Evolutionary conservation across 2,797 vertebrate species (phyloP), one percentile per base, ranked within the genome.

Genomic region (Phyllotis vaccarum): DNA sequence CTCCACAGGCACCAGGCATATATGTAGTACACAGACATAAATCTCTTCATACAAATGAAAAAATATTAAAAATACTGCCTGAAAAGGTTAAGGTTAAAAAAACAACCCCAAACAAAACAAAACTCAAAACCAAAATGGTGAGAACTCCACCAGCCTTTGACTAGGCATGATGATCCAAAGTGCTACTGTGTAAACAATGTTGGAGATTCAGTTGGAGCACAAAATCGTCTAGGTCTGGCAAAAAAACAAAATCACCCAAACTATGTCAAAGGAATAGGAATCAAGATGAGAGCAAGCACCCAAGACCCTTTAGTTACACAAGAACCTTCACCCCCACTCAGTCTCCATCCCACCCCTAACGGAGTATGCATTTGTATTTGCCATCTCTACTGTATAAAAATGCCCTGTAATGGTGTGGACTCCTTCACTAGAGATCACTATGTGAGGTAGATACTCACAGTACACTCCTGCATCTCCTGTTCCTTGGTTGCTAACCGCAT

Each of bases 381-480:
- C 19, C 3, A 82, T 72, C 68, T 79, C 9, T 31, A 85, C 58
- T 27, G 76, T 24, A 82, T 64, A 49, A 40, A 60, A 0, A 82
- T 56, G n/a, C 85, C 14, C 70, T 0, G 12, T 19, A 34, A 11
- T 78, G 60, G 94, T 96, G 92, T 58, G 31, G 94, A 0, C 21
- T 72, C 54, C n/a, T 0, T 24, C 89, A 68, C 8, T 70, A 95
- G 58, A 96, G 5, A 64, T 79, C 29, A 29, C 54, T 22, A 17
- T 89, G 46, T 83, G 43, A 85, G 96, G 97, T 96, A 99, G 96
- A 97, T 96, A 99, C 99, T 98, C 98, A 99, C 99, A 98, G 99
- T 99, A 99, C 99, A 99, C 98, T 99, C 99, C 97, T 99, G 99
- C 99, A 99, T 99, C 98, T 99, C 99, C 98, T 99, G 99, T 89